These are phyloP conservation scores for Agrotis segetum DNA, from an alignment of 2,888 invertebrate genomes.

Conservation along the genomic window DNA sequence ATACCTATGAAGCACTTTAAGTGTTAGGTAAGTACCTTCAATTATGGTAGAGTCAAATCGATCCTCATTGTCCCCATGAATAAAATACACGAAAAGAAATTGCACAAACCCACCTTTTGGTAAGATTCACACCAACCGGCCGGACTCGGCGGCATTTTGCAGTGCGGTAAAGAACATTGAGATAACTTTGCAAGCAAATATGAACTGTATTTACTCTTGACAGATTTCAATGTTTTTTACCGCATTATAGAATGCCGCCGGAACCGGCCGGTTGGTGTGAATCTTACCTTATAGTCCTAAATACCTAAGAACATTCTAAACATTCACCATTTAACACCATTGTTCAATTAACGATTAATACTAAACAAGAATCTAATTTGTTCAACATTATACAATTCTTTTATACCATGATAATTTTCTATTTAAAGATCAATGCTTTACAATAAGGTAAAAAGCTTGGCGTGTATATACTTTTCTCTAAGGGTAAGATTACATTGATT, in stretches of 20 bases:
- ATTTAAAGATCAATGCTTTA: constrained; percentile 11
- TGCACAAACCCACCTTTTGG: background rate
- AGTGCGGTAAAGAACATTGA: too few species aligned
- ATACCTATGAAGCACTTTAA: too few species aligned
- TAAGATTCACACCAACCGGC: too few species aligned
- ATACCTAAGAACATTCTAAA: constrained; percentile 28
- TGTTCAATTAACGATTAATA: constrained; percentile 3
- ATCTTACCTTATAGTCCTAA: background rate
- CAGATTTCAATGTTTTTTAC: too few species aligned
- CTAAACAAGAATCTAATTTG: constrained; percentile 3
- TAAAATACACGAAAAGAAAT: background rate
- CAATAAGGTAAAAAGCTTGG: constrained; percentile 43
- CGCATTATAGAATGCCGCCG: too few species aligned
- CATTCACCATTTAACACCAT: constrained; percentile 16
- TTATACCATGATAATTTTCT: background rate
- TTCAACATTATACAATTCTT: background rate
- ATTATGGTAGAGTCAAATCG: too few species aligned
- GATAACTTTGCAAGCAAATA: too few species aligned
- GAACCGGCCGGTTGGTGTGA: too few species aligned
- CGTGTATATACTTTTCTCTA: constrained; percentile 12
- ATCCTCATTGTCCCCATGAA: too few species aligned
- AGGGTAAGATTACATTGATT: constrained; percentile 19
- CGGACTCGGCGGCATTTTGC: too few species aligned
- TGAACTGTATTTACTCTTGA: too few species aligned
- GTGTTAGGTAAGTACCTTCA: too few species aligned